Evolutionary conservation across 2,797 vertebrate species (phyloP).

Genomic region (Myioborus melanocephalus): DNA sequence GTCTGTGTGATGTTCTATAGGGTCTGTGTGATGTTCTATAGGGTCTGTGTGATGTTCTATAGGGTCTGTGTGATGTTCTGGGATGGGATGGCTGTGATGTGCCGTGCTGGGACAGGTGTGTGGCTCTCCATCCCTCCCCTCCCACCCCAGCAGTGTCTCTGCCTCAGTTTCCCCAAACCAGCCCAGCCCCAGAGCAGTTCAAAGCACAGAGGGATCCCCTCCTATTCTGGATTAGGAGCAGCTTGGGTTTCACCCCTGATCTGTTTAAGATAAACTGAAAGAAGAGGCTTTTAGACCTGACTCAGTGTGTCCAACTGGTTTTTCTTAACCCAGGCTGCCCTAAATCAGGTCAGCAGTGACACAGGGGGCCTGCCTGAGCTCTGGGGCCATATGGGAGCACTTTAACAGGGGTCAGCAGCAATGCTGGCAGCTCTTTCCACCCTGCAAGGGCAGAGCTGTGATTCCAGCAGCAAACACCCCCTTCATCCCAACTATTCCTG

Average conservation of each 20-base stretch:
- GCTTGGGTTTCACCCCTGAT: background rate
- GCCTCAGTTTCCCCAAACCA: background rate
- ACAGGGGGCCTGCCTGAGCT: background rate
- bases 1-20: background rate
- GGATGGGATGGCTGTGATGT: no score
- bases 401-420: background rate
- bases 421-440: background rate
- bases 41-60: background rate
- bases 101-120: background rate
- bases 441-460: background rate
- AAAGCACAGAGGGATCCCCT: background rate
- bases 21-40: background rate
- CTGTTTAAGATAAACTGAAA: background rate
- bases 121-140: background rate
- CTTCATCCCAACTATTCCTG: background rate
- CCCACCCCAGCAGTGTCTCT: accelerated
- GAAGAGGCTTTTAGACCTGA: background rate
- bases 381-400: background rate
- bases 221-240: background rate
- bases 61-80: background rate
- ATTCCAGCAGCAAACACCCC: background rate
- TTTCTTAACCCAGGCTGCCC: background rate
- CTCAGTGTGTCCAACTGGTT: background rate
- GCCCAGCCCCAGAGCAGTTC: background rate
- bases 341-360: slow-evolving; percentile 24